Conservation (phyloP, 2,797 vertebrate species). For the Mustela erminea region DNA sequence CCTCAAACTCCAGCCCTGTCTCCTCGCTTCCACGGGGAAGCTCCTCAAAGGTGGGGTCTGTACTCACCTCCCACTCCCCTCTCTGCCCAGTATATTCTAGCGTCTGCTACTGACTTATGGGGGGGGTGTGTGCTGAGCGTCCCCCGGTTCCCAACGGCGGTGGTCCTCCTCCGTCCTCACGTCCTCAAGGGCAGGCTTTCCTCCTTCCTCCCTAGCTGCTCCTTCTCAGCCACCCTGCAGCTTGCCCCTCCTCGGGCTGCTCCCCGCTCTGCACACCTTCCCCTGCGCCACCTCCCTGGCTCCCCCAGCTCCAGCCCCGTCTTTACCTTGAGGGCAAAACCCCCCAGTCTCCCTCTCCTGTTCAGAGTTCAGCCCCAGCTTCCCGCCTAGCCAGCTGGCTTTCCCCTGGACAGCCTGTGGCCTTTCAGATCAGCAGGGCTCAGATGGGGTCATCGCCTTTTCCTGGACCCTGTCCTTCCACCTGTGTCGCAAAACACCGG, state of each 20-base stretch:
- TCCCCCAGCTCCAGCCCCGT: neutral
- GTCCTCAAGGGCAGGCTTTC: neutral
- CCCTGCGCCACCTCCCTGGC: neutral
- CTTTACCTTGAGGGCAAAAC: neutral
- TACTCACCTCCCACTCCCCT: neutral
- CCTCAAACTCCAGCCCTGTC: neutral
- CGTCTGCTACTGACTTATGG: neutral
- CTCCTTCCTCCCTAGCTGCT: neutral
- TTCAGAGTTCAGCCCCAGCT: neutral
- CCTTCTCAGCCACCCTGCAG: neutral
- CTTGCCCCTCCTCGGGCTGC: neutral
- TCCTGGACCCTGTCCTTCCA: neutral
- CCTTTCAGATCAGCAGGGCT: neutral
- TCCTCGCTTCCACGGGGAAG: neutral
- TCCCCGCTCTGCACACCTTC: neutral
- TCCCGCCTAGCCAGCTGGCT: neutral
- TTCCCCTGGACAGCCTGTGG: too few species aligned
- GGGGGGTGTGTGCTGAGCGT: neutral
- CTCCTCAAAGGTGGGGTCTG: neutral
- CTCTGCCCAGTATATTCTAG: fast-evolving
- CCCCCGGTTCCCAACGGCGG: neutral
- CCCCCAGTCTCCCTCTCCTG: neutral
- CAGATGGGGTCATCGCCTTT: neutral
- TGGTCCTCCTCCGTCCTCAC: fast-evolving
- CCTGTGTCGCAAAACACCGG: neutral